Percentiles rank a stretch among this genome's conserved stretches.
Evolutionary conservation across 1,140 invertebrate genomes (phyloP).

Genomic region (Bactericera cockerelli): DNA sequence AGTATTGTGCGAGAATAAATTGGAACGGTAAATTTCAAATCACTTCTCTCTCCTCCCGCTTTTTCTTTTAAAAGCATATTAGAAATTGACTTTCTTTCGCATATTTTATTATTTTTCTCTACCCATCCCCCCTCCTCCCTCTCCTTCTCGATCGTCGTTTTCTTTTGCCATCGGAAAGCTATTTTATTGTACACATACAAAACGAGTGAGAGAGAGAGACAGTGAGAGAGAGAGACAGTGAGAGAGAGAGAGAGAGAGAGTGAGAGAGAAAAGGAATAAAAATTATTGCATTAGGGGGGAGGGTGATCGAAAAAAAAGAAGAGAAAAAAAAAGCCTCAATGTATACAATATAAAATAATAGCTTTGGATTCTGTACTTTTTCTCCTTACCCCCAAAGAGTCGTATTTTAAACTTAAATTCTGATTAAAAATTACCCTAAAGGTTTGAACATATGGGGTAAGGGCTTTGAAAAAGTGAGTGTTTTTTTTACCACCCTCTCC

Average conservation of each 20-base stretch:
- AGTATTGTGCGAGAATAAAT: too few relatives aligned
- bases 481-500: neutral
- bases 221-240: neutral
- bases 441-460: slow-evolving; percentile 8
- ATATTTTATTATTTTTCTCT: slow-evolving; percentile 3
- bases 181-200: neutral
- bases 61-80: slow-evolving; percentile 7
- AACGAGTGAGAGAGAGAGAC: neutral
- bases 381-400: slow-evolving; percentile 4
- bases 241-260: neutral
- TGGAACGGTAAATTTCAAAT: too few relatives aligned
- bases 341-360: slow-evolving; percentile 8
- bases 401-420: slow-evolving; percentile 8
- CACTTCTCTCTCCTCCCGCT: neutral
- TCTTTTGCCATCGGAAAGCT: neutral
- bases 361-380: neutral
- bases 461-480: neutral
- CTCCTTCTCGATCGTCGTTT: too few relatives aligned
- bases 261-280: neutral
- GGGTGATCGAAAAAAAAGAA: neutral
- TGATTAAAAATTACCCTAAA: slow-evolving; percentile 9
- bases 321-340: slow-evolving; percentile 9
- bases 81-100: slow-evolving; percentile 8
- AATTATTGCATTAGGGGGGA: neutral
- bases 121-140: neutral